Evolutionary conservation across 1,140 invertebrate species (phyloP).

Genomic region (Venturia canescens): DNA sequence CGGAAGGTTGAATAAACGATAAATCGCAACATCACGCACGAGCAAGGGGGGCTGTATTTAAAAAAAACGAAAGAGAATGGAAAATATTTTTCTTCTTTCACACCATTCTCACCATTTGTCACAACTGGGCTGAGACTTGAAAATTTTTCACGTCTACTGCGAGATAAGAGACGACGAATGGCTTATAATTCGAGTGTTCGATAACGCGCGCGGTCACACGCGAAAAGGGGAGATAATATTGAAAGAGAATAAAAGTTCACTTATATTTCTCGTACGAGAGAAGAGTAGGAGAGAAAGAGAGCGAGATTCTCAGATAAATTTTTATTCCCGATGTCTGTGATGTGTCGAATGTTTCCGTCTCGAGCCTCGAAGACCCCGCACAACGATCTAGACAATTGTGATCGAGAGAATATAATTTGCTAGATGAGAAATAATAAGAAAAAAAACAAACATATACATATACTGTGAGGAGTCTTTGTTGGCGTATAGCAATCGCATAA

Average conservation of each 20-base stretch:
- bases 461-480: not conserved
- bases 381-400: not conserved
- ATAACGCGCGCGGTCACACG: not conserved
- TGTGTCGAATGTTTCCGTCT: too few relatives aligned
- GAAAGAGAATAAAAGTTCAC: not conserved
- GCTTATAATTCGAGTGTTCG: not conserved
- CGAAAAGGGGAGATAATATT: not conserved
- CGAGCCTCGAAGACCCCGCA: too few relatives aligned
- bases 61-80: not conserved
- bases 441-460: too few relatives aligned
- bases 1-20: too few relatives aligned
- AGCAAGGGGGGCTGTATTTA: too few relatives aligned
- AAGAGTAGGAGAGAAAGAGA: not conserved
- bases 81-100: not conserved
- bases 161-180: slow-evolving; percentile 13
- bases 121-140: not conserved
- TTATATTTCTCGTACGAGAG: too few relatives aligned
- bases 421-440: not conserved
- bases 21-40: too few relatives aligned
- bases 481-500: slow-evolving; percentile 2
- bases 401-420: not conserved
- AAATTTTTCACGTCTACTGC: not conserved
- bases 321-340: not conserved
- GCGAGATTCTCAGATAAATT: not conserved
- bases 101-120: not conserved